Evolutionary conservation across 2,113 vertebrate species (phyloP).

Genomic region (Elgaria multicarinata): DNA sequence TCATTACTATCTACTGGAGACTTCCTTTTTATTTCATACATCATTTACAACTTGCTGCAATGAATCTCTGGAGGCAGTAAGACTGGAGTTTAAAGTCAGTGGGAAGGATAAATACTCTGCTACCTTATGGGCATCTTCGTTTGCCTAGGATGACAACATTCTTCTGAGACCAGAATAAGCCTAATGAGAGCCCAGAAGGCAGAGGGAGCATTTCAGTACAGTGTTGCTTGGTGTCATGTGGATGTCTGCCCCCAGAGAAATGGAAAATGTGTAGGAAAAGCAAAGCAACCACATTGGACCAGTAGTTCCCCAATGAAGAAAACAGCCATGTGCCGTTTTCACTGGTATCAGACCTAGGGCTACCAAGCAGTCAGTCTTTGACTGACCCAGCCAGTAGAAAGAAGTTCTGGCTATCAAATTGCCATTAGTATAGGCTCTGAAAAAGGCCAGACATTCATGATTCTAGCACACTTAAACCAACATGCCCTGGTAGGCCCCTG

Average conservation of each 20-base stretch:
- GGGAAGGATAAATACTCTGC: conserved; percentile 17
- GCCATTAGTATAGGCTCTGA: neutral
- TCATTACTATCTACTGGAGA: conserved; percentile 4
- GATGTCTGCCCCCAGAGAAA: neutral
- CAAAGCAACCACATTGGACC: neutral
- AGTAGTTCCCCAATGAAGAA: neutral
- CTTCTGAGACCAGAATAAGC: neutral
- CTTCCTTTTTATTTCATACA: conserved; percentile 32
- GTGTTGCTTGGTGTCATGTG: neutral
- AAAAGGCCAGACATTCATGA: neutral
- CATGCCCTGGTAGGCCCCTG: neutral
- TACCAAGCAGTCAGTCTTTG: neutral
- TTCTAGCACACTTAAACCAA: neutral
- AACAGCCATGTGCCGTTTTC: neutral
- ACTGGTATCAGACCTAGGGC: neutral
- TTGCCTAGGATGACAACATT: neutral
- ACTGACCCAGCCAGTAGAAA: neutral
- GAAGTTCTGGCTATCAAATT: neutral
- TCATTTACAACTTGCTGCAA: conserved; percentile 19
- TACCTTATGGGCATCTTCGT: conserved; percentile 5
- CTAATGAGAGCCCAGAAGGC: neutral
- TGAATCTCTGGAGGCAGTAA: conserved; percentile 17
- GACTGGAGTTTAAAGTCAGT: neutral
- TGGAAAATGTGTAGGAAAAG: neutral
- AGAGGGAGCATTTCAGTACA: neutral